Base-by-base conservation (phyloP, 2,797 vertebrate species). In the Melanotaenia maccullochi region DNA sequence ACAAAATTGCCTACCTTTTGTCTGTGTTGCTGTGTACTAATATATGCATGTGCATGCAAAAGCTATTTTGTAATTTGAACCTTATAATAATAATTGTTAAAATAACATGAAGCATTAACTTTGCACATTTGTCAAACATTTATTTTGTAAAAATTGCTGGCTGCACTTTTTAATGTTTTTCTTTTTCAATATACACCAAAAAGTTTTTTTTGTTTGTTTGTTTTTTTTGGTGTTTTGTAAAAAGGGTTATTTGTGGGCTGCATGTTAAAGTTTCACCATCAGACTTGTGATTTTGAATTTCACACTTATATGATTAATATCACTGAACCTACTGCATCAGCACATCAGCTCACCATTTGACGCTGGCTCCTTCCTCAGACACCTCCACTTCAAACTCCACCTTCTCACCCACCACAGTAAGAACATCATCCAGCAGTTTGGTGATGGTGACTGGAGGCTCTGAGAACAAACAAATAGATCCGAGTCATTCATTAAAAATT, bases 301-400 rank as follows among this genome's bases (percentile, higher is more conserved):
- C 7, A 9, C 8, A 9, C 20, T 44, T 5, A 36, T 42, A 4
- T 16, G 16, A 18, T 44, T 44, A 44, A n/a, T 47, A n/a, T 20
- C 16, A 20, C 20, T 47, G 5, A 44, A 44, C 18, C n/a, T 47
- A 20, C 16, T 44, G 42, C 18, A 44, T 20, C 16, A 44, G 42
- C 7, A 1, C 12, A 18, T 18, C 2, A 9, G 44, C 87, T 89
- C 82, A 97, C 97, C 97, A 98, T 91, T 93, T 96, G 76, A 97
- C 94, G 14, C 87, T 94, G 9, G 96, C 97, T 8, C 96, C 96
- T 24, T 98, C 97, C 66, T 97, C 97, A 0, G 97, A 97, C 62
- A 98, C 97, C 59, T 97, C 97, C 20, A 96, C 95, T 65, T 93
- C 91, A 69, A 98, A 94, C 87, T 97, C 96, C 79, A 98, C 96